A percentile compares a stretch with the other conserved stretches of the same genome.
Conservation (phyloP, 2,888 invertebrate species). For the Chirona hameri region DNA sequence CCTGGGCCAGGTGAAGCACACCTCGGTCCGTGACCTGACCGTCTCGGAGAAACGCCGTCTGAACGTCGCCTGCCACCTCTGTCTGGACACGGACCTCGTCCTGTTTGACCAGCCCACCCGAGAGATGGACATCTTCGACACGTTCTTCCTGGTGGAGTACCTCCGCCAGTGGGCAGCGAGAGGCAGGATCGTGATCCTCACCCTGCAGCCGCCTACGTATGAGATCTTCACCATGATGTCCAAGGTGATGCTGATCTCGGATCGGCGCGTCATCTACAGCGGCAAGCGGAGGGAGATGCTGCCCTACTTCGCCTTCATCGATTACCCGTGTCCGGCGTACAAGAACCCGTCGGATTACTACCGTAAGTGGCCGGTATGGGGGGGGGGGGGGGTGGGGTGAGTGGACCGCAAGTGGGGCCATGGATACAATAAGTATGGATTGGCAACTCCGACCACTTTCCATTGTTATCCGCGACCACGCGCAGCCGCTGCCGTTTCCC, state of each 20-base stretch:
- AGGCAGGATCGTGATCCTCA: conserved; percentile 57
- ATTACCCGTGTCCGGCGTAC: conserved; percentile 92
- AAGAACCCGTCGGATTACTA: conserved; percentile 97
- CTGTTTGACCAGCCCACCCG: conserved; percentile 83
- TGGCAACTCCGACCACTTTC: too few relatives aligned
- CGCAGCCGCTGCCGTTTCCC: too few relatives aligned
- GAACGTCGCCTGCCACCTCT: conserved; percentile 82
- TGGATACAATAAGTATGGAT: too few relatives aligned
- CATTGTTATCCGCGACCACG: too few relatives aligned
- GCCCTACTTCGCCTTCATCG: conserved; percentile 83
- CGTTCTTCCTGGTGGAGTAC: conserved; percentile 91
- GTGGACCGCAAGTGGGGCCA: too few relatives aligned
- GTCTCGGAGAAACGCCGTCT: conserved; percentile 81
- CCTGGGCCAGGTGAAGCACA: conserved; percentile 80
- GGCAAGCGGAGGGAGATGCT: conserved; percentile 85
- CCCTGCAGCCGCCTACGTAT: conserved; percentile 89
- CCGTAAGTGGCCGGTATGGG: conserved; percentile 44
- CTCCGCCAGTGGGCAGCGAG: conserved; percentile 80
- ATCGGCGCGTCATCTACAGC: conserved; percentile 86
- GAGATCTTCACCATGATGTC: conserved; percentile 93
- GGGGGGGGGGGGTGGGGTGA: too few relatives aligned
- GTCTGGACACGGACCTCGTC: conserved; percentile 75
- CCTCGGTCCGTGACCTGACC: conserved; percentile 77
- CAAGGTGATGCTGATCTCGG: conserved; percentile 78
- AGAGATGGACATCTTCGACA: conserved; percentile 91